These are phyloP conservation scores for Polymixis flavicincta DNA, from an alignment of 2,888 invertebrate species.

Conservation along the genomic window DNA sequence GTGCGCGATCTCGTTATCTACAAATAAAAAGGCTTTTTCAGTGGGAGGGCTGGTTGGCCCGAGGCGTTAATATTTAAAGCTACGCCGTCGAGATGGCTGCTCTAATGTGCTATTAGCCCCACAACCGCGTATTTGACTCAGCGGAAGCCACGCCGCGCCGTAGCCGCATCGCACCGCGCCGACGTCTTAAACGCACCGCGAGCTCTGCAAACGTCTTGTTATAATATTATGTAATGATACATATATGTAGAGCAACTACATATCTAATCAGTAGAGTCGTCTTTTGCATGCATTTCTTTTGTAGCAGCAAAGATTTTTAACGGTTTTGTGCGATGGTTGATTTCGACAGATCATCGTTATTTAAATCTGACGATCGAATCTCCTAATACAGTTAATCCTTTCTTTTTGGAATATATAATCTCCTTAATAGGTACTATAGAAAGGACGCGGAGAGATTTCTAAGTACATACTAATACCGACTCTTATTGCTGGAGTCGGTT, in stretches of 20 bases:
- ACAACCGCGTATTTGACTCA: conserved; percentile 76
- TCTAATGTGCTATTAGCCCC: conserved; percentile 86
- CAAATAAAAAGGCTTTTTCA: conserved; percentile 85
- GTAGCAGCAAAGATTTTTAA: background rate
- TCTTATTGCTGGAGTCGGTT: too few relatives aligned
- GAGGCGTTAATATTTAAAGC: conserved; percentile 86
- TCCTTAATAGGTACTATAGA: background rate
- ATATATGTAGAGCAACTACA: background rate
- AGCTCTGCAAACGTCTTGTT: conserved; percentile 33
- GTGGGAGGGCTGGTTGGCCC: conserved; percentile 73
- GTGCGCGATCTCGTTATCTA: conserved; percentile 82
- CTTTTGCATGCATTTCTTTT: background rate
- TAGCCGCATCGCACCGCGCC: conserved; percentile 33
- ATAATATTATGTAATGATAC: conserved; percentile 20
- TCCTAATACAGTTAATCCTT: background rate
- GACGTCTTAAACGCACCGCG: conserved; percentile 37
- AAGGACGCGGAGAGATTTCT: background rate
- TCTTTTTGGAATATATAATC: background rate
- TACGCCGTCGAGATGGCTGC: conserved; percentile 78
- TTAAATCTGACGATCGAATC: background rate
- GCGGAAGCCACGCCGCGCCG: conserved; percentile 58
- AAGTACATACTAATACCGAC: background rate
- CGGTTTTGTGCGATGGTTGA: background rate
- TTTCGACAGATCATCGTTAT: background rate
- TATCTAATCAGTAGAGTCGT: conserved; percentile 11